Evolutionary conservation across 2,113 vertebrate genomes (phyloP), one percentile per base, ranked within the genome.

Genomic region (Ammospiza nelsoni): DNA sequence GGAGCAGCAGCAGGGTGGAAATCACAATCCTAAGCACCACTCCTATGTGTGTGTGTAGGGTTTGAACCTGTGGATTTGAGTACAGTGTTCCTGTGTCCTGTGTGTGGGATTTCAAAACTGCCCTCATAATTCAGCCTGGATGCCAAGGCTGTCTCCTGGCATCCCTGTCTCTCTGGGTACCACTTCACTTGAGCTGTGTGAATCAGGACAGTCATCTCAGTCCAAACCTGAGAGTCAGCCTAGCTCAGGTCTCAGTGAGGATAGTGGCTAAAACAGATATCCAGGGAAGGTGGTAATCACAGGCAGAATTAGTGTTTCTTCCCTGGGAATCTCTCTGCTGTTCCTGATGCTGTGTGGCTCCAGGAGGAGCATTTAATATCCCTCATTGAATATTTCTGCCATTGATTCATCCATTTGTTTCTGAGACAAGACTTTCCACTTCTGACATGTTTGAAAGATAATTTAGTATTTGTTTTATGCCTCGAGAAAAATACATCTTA

Each of bases 41-140:
- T 86, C 15, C 33, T 41, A 0, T 0, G 0, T 23, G 17, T 1
- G 2, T 21, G 12, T 15, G 12, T 15, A 1, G 19, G 16, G 16
- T 6, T 74, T 33, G 59, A 55, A 65, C 23, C 12, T 21, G 3
- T 6, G 39, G 46, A 5, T 79, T 14, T 10, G 49, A 62, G 54
- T 35, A 19, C 29, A 14, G 6, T 67, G 39, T 61, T 83, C 29
- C 8, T 33, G 37, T 48, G 61, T 33, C 31, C 52, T n/a, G 19
- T n/a, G 39, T 52, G 49, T 2, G 3, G 49, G 35, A 55, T 68
- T 89, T 89, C 67, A 79, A 35, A 80, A 25, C 68, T 87, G 65
- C 23, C 33, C 21, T 87, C 9, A 1, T 12, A 29, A 24, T 48
- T 77, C 59, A 69, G 5, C 23, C 57, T 83, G 61, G 20, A 25